These are phyloP conservation scores for Lichenostomus cassidix DNA, from an alignment of 2,113 vertebrate species.

Conservation along the genomic window DNA sequence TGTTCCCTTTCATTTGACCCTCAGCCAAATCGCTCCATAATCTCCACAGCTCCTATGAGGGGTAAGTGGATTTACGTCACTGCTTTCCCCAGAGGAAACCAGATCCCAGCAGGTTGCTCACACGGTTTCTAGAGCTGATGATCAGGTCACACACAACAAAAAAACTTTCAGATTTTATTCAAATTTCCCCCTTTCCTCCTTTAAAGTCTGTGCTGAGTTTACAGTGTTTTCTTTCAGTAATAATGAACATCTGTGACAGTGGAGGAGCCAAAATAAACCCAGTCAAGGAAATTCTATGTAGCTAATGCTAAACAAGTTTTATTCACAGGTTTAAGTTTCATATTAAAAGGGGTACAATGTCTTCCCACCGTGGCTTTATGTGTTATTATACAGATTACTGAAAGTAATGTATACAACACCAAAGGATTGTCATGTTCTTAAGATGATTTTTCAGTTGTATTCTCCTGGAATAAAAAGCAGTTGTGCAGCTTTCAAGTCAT, in stretches of 20 bases:
- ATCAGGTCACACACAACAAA: constrained; percentile 12
- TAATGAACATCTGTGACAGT: constrained; percentile 67
- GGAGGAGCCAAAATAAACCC: constrained; percentile 67
- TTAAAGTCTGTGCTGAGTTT: constrained; percentile 9
- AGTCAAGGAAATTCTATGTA: constrained; percentile 59
- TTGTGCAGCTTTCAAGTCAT: constrained; percentile 22
- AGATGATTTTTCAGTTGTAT: background rate
- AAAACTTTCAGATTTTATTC: constrained; percentile 23
- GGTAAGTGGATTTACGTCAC: constrained; percentile 65
- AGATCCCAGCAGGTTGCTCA: constrained; percentile 45
- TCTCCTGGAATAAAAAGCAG: constrained; percentile 14
- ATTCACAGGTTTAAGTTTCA: constrained; percentile 58
- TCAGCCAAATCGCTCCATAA: constrained; percentile 47
- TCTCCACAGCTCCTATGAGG: constrained; percentile 50
- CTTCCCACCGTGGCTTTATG: constrained; percentile 11
- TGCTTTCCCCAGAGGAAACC: constrained; percentile 56
- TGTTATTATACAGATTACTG: background rate
- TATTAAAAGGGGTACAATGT: constrained; percentile 14
- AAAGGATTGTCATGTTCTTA: background rate
- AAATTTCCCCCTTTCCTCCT: background rate
- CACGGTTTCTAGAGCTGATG: background rate
- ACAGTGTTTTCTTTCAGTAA: constrained; percentile 51
- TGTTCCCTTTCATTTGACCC: constrained; percentile 33
- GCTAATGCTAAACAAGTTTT: constrained; percentile 61
- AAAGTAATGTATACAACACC: background rate